phyloP scores from a whole-genome alignment of 1,140 invertebrate genomes.

The Heliconius congener region DNA sequence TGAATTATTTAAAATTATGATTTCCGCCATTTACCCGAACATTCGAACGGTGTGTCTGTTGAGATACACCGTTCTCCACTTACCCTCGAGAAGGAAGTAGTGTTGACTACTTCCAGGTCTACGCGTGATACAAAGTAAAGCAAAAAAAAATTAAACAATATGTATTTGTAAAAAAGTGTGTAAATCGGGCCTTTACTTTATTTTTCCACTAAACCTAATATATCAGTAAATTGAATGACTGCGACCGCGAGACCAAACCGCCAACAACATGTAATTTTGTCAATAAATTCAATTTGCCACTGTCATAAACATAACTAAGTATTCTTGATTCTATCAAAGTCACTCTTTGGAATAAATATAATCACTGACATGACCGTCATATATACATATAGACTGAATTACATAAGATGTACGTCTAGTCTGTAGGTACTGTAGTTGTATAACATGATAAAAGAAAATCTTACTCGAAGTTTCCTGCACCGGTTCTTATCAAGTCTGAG shows the following conservation, averaged over 20 bases:
- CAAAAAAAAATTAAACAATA: not conserved
- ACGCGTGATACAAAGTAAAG: not conserved
- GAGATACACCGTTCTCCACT: too few species aligned
- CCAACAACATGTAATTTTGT: not conserved
- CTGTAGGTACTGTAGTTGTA: too few species aligned
- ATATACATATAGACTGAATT: too few species aligned
- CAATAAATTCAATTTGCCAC: constrained; percentile 8
- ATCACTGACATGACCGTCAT: not conserved
- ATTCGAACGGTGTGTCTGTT: too few species aligned
- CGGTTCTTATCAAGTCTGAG: too few species aligned
- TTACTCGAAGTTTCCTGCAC: too few species aligned
- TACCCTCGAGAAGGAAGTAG: too few species aligned
- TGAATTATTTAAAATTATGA: too few species aligned
- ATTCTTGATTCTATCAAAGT: constrained; percentile 7
- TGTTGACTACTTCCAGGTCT: not conserved
- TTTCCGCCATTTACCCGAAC: too few species aligned
- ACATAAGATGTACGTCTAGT: too few species aligned
- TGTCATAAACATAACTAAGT: not conserved
- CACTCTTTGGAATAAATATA: not conserved
- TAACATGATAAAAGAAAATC: too few species aligned
- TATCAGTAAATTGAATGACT: not conserved
- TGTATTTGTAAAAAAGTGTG: not conserved
- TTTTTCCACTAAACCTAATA: not conserved
- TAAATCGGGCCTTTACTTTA: not conserved
- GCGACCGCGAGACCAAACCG: not conserved